These are phyloP conservation scores for Hydropsyche tenuis DNA, from an alignment of 1,140 invertebrate species.

Conservation along the genomic window DNA sequence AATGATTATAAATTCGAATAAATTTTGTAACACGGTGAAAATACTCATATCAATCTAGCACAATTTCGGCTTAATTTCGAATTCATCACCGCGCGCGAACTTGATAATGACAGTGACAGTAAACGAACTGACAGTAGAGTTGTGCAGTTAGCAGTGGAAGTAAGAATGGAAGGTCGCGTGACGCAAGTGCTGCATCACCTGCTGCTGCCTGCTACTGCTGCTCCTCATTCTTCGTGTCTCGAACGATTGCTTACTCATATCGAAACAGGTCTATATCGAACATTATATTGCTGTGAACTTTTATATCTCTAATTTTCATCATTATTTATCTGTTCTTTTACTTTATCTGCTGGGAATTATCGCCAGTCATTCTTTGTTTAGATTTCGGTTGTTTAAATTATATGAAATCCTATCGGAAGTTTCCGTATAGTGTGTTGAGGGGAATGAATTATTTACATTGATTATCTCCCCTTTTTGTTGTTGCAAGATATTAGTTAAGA, in stretches of 20 bases:
- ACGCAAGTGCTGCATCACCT: slow-evolving; percentile 49
- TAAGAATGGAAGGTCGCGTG: not conserved
- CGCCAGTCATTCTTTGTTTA: not conserved
- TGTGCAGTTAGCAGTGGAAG: too few species aligned
- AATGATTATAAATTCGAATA: too few species aligned
- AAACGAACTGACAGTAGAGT: too few species aligned
- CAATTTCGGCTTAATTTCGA: too few species aligned
- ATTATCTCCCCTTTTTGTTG: too few species aligned
- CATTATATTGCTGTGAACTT: not conserved
- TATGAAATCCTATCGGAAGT: not conserved
- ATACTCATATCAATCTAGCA: too few species aligned
- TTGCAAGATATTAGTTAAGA: too few species aligned
- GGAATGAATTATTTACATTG: too few species aligned
- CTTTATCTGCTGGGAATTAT: not conserved
- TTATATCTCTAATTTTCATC: not conserved
- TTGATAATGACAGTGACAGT: too few species aligned
- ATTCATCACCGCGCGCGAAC: too few species aligned
- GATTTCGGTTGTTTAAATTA: not conserved
- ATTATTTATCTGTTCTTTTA: not conserved
- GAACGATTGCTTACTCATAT: not conserved
- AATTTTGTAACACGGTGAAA: too few species aligned
- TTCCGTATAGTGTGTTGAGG: not conserved
- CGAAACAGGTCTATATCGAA: not conserved
- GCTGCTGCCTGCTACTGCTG: slow-evolving; percentile 50
- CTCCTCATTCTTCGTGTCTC: slow-evolving; percentile 52